A percentile compares a stretch with the other conserved stretches of the same genome.
These are phyloP conservation scores for Trachurus trachurus DNA, from an alignment of 2,797 vertebrate genomes.

Conservation along the genomic window DNA sequence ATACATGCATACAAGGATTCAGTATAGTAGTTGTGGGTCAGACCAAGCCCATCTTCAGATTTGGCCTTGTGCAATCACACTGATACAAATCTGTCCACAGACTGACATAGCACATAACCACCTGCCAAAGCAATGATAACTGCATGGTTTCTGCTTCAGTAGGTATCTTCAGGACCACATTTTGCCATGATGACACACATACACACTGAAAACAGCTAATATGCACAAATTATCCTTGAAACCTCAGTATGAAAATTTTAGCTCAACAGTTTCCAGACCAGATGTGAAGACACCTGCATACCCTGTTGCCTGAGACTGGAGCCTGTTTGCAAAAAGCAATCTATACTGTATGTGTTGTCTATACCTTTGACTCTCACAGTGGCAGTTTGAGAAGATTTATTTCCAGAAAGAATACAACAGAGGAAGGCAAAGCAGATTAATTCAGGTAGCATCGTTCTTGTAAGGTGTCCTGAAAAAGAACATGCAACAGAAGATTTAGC, in stretches of 20 bases:
- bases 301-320: background rate
- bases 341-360: background rate
- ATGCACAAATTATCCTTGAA: background rate
- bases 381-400: background rate
- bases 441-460: slow-evolving; percentile 1
- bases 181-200: too few species aligned
- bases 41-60: too few species aligned
- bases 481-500: slow-evolving; percentile 10
- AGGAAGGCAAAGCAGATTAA: slow-evolving; percentile 21
- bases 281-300: background rate
- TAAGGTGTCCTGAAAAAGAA: slow-evolving; percentile 2
- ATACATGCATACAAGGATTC: too few species aligned
- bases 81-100: too few species aligned
- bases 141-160: too few species aligned
- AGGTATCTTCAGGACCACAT: too few species aligned
- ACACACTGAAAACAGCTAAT: too few species aligned
- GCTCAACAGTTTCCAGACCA: background rate
- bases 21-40: too few species aligned
- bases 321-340: background rate
- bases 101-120: too few species aligned
- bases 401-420: background rate
- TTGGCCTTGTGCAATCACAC: too few species aligned
- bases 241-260: background rate
- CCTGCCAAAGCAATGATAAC: too few species aligned
- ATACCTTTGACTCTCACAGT: background rate